phyloP scores from a whole-genome alignment of 2,797 vertebrate species.

The Coilia nasus region DNA sequence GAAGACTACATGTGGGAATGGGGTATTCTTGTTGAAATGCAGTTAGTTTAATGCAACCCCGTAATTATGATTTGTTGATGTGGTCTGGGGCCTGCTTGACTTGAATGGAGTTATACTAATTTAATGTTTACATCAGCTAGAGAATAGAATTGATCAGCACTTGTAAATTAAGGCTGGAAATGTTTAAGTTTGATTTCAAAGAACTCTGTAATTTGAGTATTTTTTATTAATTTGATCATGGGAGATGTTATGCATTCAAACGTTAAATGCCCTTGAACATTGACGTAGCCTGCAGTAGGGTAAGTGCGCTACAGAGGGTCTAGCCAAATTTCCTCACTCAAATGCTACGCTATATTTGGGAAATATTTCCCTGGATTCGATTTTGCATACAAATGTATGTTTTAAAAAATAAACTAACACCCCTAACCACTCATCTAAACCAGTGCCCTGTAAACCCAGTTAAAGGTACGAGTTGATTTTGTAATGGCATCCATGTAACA shows the following conservation, averaged over 20 bases:
- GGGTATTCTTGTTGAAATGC: not conserved
- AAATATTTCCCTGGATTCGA: no score
- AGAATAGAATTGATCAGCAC: not conserved
- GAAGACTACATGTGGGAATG: not conserved
- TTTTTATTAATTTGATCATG: not conserved
- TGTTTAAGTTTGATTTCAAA: not conserved
- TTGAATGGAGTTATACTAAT: not conserved
- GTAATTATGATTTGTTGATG: not conserved
- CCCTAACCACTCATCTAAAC: not conserved
- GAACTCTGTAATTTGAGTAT: not conserved
- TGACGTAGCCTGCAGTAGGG: not conserved
- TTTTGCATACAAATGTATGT: not conserved
- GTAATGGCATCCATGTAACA: not conserved
- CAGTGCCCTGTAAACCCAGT: not conserved
- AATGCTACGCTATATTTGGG: no score
- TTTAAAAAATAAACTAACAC: not conserved
- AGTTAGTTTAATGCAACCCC: not conserved
- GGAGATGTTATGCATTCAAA: not conserved
- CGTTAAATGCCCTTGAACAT: not conserved
- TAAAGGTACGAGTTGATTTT: not conserved
- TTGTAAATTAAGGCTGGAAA: not conserved
- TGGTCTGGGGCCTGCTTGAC: not conserved
- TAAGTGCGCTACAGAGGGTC: no score
- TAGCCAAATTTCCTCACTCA: not conserved
- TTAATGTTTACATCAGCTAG: not conserved